A percentile compares a stretch with the other conserved stretches of the same genome.
Conservation (phyloP, 2,113 vertebrate genomes). For the Copsychus sechellarum region DNA sequence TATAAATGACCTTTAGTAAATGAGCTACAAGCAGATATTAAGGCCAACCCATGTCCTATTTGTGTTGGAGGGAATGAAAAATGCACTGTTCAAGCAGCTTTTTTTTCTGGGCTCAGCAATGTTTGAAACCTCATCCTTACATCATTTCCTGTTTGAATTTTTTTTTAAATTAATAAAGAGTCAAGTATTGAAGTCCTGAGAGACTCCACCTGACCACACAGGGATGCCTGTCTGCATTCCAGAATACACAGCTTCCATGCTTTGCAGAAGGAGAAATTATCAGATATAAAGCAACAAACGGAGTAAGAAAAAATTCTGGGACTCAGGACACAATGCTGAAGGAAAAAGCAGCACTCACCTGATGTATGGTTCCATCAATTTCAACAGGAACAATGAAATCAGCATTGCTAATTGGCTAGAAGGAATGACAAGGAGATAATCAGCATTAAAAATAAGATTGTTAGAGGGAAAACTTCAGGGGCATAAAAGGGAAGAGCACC, state of each 20-base stretch:
- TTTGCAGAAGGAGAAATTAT: neutral
- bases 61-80: neutral
- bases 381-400: constrained; percentile 99
- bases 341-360: constrained; percentile 76
- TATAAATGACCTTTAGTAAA: neutral
- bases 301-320: neutral
- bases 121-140: neutral
- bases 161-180: neutral
- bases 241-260: neutral
- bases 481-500: neutral
- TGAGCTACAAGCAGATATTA: neutral
- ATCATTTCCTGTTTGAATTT: neutral
- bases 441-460: neutral
- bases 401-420: constrained; percentile 95
- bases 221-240: neutral
- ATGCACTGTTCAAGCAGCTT: neutral
- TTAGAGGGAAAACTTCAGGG: neutral
- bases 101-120: neutral
- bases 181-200: neutral
- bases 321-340: neutral
- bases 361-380: constrained; percentile 98
- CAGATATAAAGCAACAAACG: neutral
- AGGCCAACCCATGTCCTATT: neutral
- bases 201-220: neutral
- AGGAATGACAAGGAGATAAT: constrained; percentile 50